Percentiles rank a stretch among this genome's conserved stretches.
phyloP scores from a whole-genome alignment of 2,888 invertebrate species.

The Melinaea marsaeus region DNA sequence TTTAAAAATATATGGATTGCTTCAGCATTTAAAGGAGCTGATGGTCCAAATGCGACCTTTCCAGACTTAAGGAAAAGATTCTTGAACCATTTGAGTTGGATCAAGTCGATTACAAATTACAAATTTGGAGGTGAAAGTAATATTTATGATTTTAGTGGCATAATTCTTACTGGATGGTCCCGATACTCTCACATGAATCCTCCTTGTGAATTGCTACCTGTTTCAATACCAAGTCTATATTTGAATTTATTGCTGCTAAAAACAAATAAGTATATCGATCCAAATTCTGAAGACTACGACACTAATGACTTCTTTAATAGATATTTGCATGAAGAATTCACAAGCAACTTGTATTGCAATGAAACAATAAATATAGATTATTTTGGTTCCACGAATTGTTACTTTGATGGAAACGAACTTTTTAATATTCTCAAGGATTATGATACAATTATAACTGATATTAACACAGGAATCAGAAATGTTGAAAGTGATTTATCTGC shows the following conservation, averaged over 20 bases:
- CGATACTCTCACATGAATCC: constrained; percentile 82
- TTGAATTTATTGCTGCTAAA: constrained; percentile 74
- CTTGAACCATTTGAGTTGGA: constrained; percentile 26
- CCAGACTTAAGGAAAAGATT: constrained; percentile 81
- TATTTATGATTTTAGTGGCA: constrained; percentile 75
- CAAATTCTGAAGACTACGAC: constrained; percentile 10
- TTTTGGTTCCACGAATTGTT: constrained; percentile 37
- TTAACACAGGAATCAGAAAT: constrained; percentile 26
- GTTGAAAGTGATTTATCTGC: constrained; percentile 31
- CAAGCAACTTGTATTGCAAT: constrained; percentile 36
- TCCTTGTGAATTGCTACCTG: constrained; percentile 81
- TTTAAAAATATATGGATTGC: constrained; percentile 88
- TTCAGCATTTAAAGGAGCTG: constrained; percentile 90
- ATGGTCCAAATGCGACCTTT: constrained; percentile 66
- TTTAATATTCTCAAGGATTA: constrained; percentile 33
- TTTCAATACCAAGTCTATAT: constrained; percentile 80
- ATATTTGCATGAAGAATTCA: constrained; percentile 37
- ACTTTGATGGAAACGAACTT: constrained; percentile 40
- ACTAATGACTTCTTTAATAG: constrained; percentile 36
- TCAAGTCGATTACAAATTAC: constrained; percentile 44
- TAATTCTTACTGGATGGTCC: constrained; percentile 85
- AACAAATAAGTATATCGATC: constrained; percentile 40
- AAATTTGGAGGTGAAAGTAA: constrained; percentile 51
- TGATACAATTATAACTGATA: constrained; percentile 26
- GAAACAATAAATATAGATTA: constrained; percentile 24